Percentiles rank a stretch among this genome's conserved stretches.
Conservation (phyloP, 2,888 invertebrate genomes). For the Netelia virgata region DNA sequence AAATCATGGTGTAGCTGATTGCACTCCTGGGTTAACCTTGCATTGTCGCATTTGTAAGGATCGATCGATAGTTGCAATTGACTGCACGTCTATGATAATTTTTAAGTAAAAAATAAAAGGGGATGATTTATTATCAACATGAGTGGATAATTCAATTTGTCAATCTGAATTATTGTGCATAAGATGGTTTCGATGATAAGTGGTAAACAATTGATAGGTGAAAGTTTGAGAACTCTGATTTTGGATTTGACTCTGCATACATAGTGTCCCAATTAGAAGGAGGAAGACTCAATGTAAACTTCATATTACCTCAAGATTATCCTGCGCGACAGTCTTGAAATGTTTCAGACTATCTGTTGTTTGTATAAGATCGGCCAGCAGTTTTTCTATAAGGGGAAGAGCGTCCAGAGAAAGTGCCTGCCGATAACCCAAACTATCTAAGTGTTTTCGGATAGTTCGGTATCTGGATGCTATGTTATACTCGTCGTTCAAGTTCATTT, state of each 20-base stretch:
- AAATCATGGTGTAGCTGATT: slow-evolving; percentile 90
- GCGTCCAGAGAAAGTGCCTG: slow-evolving; percentile 91
- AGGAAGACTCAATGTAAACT: background rate
- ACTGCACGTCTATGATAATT: slow-evolving; percentile 87
- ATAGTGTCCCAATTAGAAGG: background rate
- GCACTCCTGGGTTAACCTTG: slow-evolving; percentile 90
- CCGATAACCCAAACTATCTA: slow-evolving; percentile 93
- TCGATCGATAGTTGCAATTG: slow-evolving; percentile 90
- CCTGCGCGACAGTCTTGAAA: slow-evolving; percentile 91
- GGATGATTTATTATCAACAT: slow-evolving; percentile 27
- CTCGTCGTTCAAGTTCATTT: slow-evolving; percentile 70
- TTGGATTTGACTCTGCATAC: background rate
- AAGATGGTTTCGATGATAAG: background rate
- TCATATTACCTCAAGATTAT: slow-evolving; percentile 87
- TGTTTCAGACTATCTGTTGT: slow-evolving; percentile 95
- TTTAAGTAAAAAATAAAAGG: background rate
- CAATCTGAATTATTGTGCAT: background rate
- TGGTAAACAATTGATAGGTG: slow-evolving; percentile 38
- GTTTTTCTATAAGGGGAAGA: slow-evolving; percentile 91
- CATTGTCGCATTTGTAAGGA: slow-evolving; percentile 93
- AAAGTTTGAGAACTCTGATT: background rate
- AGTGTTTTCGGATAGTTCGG: slow-evolving; percentile 88
- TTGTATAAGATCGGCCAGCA: slow-evolving; percentile 93
- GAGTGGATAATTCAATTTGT: slow-evolving; percentile 34
- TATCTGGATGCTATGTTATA: slow-evolving; percentile 81